Evolutionary conservation across 2,888 invertebrate genomes (phyloP).

Genomic region (Tupiocoris notatus): DNA sequence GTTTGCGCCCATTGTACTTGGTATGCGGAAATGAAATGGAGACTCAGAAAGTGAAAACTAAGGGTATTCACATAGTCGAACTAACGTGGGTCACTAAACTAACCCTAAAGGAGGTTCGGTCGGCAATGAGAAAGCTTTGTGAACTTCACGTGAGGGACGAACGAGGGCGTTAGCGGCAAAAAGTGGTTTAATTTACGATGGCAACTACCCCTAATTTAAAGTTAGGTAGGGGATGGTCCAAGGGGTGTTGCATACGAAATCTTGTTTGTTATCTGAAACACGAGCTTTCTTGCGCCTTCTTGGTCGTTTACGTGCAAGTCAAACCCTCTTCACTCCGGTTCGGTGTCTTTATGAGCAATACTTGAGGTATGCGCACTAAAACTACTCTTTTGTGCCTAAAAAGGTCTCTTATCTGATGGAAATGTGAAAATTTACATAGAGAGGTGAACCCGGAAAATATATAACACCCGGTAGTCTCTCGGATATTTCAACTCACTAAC

Average conservation of each 20-base stretch:
- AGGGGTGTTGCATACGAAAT: neutral
- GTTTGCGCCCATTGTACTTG: neutral
- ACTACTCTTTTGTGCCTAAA: neutral
- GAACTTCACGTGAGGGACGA: neutral
- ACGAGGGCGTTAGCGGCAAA: neutral
- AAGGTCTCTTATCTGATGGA: neutral
- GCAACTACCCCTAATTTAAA: slow-evolving; percentile 21
- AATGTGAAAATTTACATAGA: neutral
- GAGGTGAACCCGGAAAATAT: neutral
- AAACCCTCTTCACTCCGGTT: neutral
- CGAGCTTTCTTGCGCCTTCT: too few relatives aligned
- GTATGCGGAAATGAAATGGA: neutral
- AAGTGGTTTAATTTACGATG: slow-evolving; percentile 14
- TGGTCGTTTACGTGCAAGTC: neutral
- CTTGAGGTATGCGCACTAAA: neutral
- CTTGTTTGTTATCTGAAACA: neutral
- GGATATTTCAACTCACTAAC: too few relatives aligned
- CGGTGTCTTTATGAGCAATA: neutral
- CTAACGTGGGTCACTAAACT: neutral
- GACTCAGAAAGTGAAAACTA: neutral
- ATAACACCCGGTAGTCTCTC: too few relatives aligned
- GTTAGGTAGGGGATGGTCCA: slow-evolving; percentile 7
- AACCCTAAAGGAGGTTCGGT: neutral
- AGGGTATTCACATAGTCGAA: neutral
- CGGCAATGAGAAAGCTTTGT: too few relatives aligned